Conservation (phyloP, 2,113 vertebrate genomes). For the Anolis sagrei region DNA sequence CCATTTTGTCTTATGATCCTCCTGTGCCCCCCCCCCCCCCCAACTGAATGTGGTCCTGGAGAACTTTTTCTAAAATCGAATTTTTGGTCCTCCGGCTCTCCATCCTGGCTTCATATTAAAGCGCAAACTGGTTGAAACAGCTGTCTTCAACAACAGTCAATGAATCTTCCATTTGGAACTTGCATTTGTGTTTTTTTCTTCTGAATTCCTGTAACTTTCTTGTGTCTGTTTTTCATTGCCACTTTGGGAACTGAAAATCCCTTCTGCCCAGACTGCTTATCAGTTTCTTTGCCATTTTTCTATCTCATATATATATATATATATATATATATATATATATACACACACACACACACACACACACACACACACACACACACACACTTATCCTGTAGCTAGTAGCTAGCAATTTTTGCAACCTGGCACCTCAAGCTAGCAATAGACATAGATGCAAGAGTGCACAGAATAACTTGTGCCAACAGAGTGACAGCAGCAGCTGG, state of each 20-base stretch:
- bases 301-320: too few species aligned
- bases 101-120: background rate
- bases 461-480: background rate
- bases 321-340: too few species aligned
- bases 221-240: background rate
- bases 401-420: background rate
- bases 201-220: too few species aligned
- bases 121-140: background rate
- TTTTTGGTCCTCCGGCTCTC: background rate
- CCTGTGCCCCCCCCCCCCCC: too few species aligned
- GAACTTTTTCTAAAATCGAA: background rate
- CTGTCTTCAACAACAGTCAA: background rate
- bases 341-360: background rate
- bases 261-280: background rate
- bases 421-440: conserved; percentile 8
- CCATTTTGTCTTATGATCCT: too few species aligned
- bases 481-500: background rate
- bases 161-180: background rate
- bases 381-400: background rate
- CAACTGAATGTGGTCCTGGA: too few species aligned
- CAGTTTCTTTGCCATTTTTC: background rate
- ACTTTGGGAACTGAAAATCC: background rate
- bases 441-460: background rate
- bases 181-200: background rate
- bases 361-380: background rate